Base-by-base conservation (phyloP, 2,888 invertebrate species). In the Megalurothrips usitatus region DNA sequence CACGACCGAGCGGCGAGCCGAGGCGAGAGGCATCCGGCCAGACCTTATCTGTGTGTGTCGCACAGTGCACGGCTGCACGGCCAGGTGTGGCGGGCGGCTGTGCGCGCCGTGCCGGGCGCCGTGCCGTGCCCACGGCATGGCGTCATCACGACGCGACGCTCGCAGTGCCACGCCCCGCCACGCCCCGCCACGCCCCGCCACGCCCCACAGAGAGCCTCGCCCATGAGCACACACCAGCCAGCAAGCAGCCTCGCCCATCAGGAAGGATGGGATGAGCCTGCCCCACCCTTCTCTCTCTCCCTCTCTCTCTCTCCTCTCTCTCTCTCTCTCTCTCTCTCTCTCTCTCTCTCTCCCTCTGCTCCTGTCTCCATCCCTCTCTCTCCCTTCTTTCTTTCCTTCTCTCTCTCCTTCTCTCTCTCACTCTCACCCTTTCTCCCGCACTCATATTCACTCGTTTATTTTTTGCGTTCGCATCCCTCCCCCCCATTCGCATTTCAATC, bases 291-390 rank as follows among this genome's bases (percentile, higher is more conserved):
- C 52, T 17, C 52, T 12, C 17, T 17, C 14, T 52, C 12, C 52
- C 17, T 12, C 52, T 52, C 52, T 17, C 17, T 17, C 52, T 52
- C 52, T 52, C 9, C 52, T 52, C 19, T 52, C 58, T 75, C 68
- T 23, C 68, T 23, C 23, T 68, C 68, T 63, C 23, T 63, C 63
- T 63, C 63, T 63, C 63, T n/a, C 23, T 63, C 23, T 63, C 63
- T 63, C 63, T 63, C 63, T 63, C 63, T 63, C 63, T 63, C 63
- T 63, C n/a, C n/a, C 63, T 63, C 63, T 75, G n/a, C n/a, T n/a
- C n/a, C n/a, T n/a, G n/a, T n/a, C n/a, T 49, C 52, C 2, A 52
- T 52, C 52, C 52, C 52, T 52, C 17, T 52, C 12, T 52, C 52
- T 52, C 52, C 17, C 9, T 17, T 52, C n/a, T 23, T 23, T 8